Evolutionary conservation across 2,888 invertebrate species (phyloP).

Genomic region (Synergus gifuensis): DNA sequence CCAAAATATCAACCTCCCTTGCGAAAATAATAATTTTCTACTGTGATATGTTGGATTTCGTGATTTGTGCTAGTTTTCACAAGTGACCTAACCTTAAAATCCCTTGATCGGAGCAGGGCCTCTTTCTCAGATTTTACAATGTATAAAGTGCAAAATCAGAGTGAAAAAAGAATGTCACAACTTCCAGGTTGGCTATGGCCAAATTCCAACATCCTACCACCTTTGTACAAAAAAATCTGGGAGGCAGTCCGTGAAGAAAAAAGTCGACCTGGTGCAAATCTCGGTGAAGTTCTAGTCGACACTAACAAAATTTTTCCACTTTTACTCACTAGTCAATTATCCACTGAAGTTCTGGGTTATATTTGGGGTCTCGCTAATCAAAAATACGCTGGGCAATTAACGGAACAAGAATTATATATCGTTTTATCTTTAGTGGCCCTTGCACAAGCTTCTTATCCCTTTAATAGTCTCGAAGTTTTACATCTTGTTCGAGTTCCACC

Average conservation of each 20-base stretch:
- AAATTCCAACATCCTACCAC: constrained; percentile 74
- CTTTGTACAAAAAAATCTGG: constrained; percentile 77
- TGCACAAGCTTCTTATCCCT: constrained; percentile 76
- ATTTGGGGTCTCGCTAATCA: constrained; percentile 79
- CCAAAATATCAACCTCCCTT: constrained; percentile 2
- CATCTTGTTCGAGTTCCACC: constrained; percentile 72
- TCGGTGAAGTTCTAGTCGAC: constrained; percentile 72
- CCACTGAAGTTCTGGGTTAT: constrained; percentile 78
- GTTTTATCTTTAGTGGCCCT: constrained; percentile 78
- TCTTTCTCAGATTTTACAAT: background rate
- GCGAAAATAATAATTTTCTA: background rate
- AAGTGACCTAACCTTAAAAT: constrained; percentile 2
- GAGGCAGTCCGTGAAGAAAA: constrained; percentile 74
- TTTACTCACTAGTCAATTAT: constrained; percentile 78
- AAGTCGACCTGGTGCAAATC: constrained; percentile 60
- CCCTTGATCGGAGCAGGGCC: constrained; percentile 20
- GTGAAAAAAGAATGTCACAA: constrained; percentile 66
- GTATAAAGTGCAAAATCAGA: constrained; percentile 34
- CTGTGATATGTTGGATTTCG: background rate
- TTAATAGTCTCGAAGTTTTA: constrained; percentile 72
- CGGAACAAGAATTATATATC: constrained; percentile 78
- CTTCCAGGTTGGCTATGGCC: constrained; percentile 77
- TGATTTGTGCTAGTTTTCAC: background rate
- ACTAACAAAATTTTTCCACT: constrained; percentile 77
- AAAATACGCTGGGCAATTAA: constrained; percentile 77